Evolutionary conservation across 2,797 vertebrate species (phyloP), one percentile per base, ranked within the genome.

Genomic region (Rhynchotus rufescens): DNA sequence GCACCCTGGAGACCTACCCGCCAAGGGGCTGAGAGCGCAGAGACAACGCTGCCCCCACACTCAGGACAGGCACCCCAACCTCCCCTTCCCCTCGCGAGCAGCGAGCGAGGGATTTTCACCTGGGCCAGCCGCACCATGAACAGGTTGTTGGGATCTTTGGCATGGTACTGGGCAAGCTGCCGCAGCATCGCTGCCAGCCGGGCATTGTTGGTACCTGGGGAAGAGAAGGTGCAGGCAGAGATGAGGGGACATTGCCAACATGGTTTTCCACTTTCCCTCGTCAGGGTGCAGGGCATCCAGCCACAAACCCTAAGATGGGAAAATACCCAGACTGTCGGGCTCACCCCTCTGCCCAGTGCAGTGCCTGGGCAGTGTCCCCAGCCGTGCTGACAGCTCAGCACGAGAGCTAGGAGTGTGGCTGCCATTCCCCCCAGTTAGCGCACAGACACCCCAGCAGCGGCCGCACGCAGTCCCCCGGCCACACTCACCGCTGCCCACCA

Each of bases 51-150:
- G 10, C 59, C 60, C n/a, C 51, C 6, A 20, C 6, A n/a, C 3
- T 9, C 23, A 56, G 23, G 68, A 10, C 15, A 47, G 19, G 8
- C 9, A 81, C 28, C 26, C 59, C 54, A 76, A 4, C 28, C 36
- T 15, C 13, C 68, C 84, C 61, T 51, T 71, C 62, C 59, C n/a
- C 3, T 0, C n/a, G 60, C 0, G 2, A 65, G 22, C 4, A 2
- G 28, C 1, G 1, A 78, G 54, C 0, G 1, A 15, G 23, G 34
- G 44, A 36, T 75, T 73, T 94, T 94, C 95, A 99, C 99, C 99
- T 99, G 99, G 92, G 99, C 99, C 94, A 99, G 96, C 91, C 99
- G 98, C 96, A 99, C 99, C 99, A 99, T 99, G 97, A 99, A 99
- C 91, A 99, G 98, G 90, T 99, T 99, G 98, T 99, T 99, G 47